These are phyloP conservation scores for Brachycybe producta DNA, from an alignment of 2,888 invertebrate species.

Conservation along the genomic window DNA sequence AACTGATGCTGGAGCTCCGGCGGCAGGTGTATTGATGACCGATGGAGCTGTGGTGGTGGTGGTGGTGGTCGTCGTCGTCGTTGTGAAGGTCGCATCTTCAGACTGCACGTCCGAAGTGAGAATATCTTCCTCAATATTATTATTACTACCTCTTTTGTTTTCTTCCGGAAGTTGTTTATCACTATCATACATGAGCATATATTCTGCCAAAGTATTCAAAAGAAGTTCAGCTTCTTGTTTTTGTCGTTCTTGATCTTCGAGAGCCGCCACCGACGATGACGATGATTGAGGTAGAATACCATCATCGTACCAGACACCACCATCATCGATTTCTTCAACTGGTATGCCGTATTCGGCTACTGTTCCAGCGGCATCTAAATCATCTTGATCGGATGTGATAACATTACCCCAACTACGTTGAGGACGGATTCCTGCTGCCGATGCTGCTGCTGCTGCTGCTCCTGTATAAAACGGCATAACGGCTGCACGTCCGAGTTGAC, in stretches of 20 bases:
- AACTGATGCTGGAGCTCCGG: background rate
- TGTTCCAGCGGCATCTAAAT: background rate
- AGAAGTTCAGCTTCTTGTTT: background rate
- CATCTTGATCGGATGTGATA: background rate
- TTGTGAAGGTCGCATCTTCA: background rate
- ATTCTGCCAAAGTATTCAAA: slow-evolving; percentile 7
- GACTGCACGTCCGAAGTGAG: too few species aligned
- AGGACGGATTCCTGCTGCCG: too few species aligned
- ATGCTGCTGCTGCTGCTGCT: too few species aligned
- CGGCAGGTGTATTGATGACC: background rate
- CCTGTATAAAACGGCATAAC: slow-evolving; percentile 6
- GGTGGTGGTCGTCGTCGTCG: background rate
- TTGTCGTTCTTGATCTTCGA: background rate
- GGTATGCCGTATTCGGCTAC: background rate
- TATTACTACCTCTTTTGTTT: background rate
- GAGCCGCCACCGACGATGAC: background rate
- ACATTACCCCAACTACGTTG: slow-evolving; percentile 7
- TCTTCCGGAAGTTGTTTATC: background rate
- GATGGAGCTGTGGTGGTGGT: background rate
- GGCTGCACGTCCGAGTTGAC: slow-evolving; percentile 4
- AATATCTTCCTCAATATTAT: background rate
- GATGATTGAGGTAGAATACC: background rate
- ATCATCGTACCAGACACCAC: slow-evolving; percentile 4
- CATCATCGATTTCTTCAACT: background rate
- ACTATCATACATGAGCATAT: slow-evolving; percentile 3